Evolutionary conservation across 2,797 vertebrate genomes (phyloP).

Genomic region (Enteromius unitaeniatus): DNA sequence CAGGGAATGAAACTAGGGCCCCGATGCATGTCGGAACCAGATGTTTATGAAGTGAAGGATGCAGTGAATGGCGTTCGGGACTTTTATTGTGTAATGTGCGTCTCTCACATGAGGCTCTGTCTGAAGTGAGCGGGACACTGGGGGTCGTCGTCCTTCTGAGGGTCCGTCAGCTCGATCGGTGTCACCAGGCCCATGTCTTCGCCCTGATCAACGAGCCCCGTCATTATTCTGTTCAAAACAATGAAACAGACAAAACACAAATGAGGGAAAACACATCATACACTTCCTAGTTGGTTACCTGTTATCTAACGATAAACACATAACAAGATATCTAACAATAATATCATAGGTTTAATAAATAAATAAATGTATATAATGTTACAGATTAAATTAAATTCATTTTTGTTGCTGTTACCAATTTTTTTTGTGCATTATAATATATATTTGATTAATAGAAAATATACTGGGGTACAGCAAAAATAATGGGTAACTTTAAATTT

Average conservation of each 20-base stretch:
- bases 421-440: too few relatives aligned
- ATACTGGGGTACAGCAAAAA: too few relatives aligned
- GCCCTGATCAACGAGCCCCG: constrained; percentile 69
- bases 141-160: constrained; percentile 71
- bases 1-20: not conserved
- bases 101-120: constrained; percentile 56
- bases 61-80: not conserved
- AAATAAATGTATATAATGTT: not conserved
- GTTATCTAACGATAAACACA: too few relatives aligned
- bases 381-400: not conserved
- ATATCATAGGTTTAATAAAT: too few relatives aligned
- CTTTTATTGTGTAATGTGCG: not conserved
- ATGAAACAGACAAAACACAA: not conserved
- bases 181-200: constrained; percentile 68
- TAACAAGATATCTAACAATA: too few relatives aligned
- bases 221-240: constrained; percentile 63
- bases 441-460: too few relatives aligned
- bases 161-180: constrained; percentile 66
- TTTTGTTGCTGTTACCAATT: too few relatives aligned
- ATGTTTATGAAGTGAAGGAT: not conserved
- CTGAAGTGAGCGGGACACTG: constrained; percentile 74
- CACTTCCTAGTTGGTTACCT: not conserved
- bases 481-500: too few relatives aligned
- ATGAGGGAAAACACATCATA: not conserved
- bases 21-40: not conserved